Conservation (phyloP, 2,888 invertebrate species). For the Caenorhabditis sp. region DNA sequence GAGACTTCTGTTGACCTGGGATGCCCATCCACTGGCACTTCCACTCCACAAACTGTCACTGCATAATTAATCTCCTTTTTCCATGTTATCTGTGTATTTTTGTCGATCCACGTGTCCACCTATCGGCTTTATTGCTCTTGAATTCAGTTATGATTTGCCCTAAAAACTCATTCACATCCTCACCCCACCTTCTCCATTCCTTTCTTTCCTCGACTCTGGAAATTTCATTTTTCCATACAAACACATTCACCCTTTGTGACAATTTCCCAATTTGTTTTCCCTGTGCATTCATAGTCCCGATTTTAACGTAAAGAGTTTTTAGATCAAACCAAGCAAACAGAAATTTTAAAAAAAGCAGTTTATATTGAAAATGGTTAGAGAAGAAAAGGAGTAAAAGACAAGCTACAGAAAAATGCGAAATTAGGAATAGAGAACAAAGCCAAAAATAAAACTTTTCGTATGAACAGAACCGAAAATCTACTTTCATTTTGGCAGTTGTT, state of each 20-base stretch:
- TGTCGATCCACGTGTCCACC: slow-evolving; percentile 51
- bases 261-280: slow-evolving; percentile 13
- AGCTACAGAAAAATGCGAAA: slow-evolving; percentile 8
- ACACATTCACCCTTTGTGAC: slow-evolving; percentile 19
- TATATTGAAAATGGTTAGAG: slow-evolving; percentile 18
- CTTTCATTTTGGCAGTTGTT: slow-evolving; percentile 38
- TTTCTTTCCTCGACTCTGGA: slow-evolving; percentile 40
- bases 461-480: slow-evolving; percentile 50
- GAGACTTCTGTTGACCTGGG: slow-evolving; percentile 61
- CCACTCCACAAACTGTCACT: slow-evolving; percentile 47
- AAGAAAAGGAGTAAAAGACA: background rate
- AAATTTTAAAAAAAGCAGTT: slow-evolving; percentile 32
- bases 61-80: slow-evolving; percentile 12
- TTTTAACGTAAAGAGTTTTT: slow-evolving; percentile 25
- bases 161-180: background rate
- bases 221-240: slow-evolving; percentile 30
- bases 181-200: slow-evolving; percentile 16
- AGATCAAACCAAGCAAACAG: slow-evolving; percentile 18
- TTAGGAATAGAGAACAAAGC: slow-evolving; percentile 13
- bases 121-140: slow-evolving; percentile 45
- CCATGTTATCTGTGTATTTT: slow-evolving; percentile 37
- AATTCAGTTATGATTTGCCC: slow-evolving; percentile 37
- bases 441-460: slow-evolving; percentile 57
- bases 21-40: slow-evolving; percentile 26
- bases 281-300: slow-evolving; percentile 33